Evolutionary conservation across 2,888 invertebrate species (phyloP), one percentile per base, ranked within the genome.

Genomic region (Drosophila percnosoma): DNA sequence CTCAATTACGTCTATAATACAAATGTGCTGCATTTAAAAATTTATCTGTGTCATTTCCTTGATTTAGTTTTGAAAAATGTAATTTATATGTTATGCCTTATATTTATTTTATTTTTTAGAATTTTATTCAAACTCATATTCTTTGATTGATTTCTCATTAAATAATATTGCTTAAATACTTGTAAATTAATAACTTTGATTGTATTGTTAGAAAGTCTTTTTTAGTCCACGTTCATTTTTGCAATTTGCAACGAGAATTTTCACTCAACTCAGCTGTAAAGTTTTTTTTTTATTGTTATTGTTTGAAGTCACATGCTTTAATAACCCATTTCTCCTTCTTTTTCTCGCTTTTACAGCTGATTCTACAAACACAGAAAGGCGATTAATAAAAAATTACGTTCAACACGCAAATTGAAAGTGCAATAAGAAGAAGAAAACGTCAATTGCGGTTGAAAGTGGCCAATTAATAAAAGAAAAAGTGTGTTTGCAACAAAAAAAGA

Each of bases 321-420:
- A 64, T 73, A 65, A 79, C 57, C 55, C 61, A 33, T 53, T 73
- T 73, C 36, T 58, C 38, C 45, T 8, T 71, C 29, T 59, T 69
- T 68, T 72, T 49, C 68, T 66, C 54, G 49, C 52, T 61, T 51
- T 82, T 86, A 21, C 87, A 84, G 83, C 78, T 82, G 87, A 81
- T 75, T 76, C 79, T 73, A 75, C 68, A 82, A 78, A 72, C 63
- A 62, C 59, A 67, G 68, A 75, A 68, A 70, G 61, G 61, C 73
- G 70, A 73, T 63, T 61, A 71, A n/a, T 29, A 76, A 74, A 40
- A 42, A 66, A 49, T 54, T 27, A 54, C 31, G 59, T 68, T 71
- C 75, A 83, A 68, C 68, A 58, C 70, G 74, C 78, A 73, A 80
- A 69, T 72, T 65, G 52, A 80, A 83, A 82, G 88, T 88, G 88